Base-by-base conservation (phyloP, 2,888 invertebrate species). In the Eupithecia subfuscata region DNA sequence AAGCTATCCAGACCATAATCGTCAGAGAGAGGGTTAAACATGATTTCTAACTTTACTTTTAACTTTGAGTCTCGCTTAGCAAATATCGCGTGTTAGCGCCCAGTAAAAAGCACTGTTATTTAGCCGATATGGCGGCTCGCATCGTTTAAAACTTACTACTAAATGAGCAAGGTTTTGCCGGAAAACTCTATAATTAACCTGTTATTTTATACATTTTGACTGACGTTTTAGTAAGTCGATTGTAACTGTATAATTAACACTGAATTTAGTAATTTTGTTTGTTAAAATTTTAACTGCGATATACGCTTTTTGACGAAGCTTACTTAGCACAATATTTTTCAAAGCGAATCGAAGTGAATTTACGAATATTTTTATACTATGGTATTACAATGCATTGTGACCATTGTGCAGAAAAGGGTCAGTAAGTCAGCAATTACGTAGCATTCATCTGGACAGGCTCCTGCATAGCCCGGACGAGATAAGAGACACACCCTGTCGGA, bases 61-160 rank as follows among this genome's bases (percentile, higher is more conserved):
- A 52, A 69, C 60, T 74, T 74, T 73, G 74, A 67, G 74, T 65
- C 72, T 75, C 56, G 71, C 67, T 82, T 80, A 82, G 80, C 79
- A 81, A 84, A 82, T 81, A 79, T 87, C 73, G 88, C 88, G 86
- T 88, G 88, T 74, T 76, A 71, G 34, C 52, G 65, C 75, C 77
- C 84, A 82, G 82, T 86, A 84, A 85, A 85, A 83, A 82, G 70
- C 81, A 75, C 80, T 74, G 77, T 83, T 84, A 84, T 83, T 84
- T 84, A 71, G 75, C 75, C 76, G 68, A 78, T 78, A 82, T 76
- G 74, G 77, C 76, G 64, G 76, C 70, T 74, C 65, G 60, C 69
- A 81, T 82, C 85, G 84, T 82, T 89, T 86, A 81, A 86, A 87
- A 86, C 83, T 86, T 85, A 77, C 85, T 84, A 77, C 80, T 80